Evolutionary conservation across 2,888 invertebrate species (phyloP).

Genomic region (Chrysotoxum bicinctum): DNA sequence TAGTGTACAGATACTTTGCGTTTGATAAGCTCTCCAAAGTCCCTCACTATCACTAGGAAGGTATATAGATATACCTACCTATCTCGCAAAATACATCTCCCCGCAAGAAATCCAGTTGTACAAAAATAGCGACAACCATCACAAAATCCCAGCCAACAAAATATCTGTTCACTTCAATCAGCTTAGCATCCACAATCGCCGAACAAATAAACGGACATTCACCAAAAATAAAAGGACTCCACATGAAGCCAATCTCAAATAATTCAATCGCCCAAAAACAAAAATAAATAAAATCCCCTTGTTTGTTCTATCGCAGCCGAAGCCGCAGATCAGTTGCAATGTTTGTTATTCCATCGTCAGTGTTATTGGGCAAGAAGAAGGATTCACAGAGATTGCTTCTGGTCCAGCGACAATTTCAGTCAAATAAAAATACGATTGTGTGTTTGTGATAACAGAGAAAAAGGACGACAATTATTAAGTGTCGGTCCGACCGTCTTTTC

Average conservation of each 20-base stretch:
- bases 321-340: conserved; percentile 66
- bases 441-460: conserved; percentile 46
- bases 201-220: conserved; percentile 37
- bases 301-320: conserved; percentile 47
- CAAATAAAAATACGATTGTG: conserved; percentile 59
- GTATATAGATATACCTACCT: not conserved
- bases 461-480: conserved; percentile 57
- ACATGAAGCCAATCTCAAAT: conserved; percentile 52
- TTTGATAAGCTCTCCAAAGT: conserved; percentile 15
- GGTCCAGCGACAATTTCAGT: conserved; percentile 61
- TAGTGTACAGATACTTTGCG: not conserved
- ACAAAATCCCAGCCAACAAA: conserved; percentile 14
- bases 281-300: conserved; percentile 52
- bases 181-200: conserved; percentile 36
- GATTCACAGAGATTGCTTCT: conserved; percentile 63
- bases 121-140: not conserved
- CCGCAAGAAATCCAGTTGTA: not conserved
- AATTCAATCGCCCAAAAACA: conserved; percentile 51
- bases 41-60: not conserved
- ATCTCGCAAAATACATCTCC: not conserved
- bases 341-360: conserved; percentile 52
- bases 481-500: not conserved
- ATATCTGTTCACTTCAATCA: conserved; percentile 24
- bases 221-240: conserved; percentile 4
- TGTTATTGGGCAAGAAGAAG: conserved; percentile 30